Evolutionary conservation across 2,113 vertebrate genomes (phyloP).

Genomic region (Microcebus griseorufus): DNA sequence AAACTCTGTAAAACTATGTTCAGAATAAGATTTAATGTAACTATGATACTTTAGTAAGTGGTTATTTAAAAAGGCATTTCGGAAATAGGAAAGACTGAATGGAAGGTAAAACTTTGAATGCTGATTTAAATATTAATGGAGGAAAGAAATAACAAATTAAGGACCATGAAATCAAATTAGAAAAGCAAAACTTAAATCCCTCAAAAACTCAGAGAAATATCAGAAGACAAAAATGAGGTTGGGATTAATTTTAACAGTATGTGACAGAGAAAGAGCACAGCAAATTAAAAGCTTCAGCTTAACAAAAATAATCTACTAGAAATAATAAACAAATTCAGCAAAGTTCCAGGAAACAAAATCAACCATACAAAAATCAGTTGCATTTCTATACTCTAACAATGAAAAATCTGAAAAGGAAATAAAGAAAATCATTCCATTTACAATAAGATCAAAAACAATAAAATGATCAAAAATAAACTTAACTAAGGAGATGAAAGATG

Average conservation of each 20-base stretch:
- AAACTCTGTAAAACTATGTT: not conserved
- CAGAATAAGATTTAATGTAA: not conserved
- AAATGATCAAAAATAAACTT: constrained; percentile 11
- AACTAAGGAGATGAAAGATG: not conserved
- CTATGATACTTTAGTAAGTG: not conserved
- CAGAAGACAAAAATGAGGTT: constrained; percentile 40
- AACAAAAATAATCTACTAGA: constrained; percentile 17
- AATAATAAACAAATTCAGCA: not conserved
- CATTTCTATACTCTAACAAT: not conserved
- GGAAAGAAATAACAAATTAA: constrained; percentile 25
- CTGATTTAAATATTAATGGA: not conserved
- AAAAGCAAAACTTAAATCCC: constrained; percentile 16
- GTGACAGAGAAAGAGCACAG: not conserved
- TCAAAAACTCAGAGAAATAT: constrained; percentile 14
- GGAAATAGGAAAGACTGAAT: constrained; percentile 28
- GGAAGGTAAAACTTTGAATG: constrained; percentile 37
- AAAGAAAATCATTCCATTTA: not conserved
- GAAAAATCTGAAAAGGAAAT: not conserved
- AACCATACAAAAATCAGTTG: not conserved
- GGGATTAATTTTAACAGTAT: not conserved
- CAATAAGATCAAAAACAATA: not conserved
- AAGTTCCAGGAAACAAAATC: not conserved
- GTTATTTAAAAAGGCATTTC: not conserved
- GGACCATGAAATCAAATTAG: not conserved
- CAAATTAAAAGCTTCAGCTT: not conserved